Conservation (phyloP, 1,140 invertebrate genomes). For the Idris sp. region DNA sequence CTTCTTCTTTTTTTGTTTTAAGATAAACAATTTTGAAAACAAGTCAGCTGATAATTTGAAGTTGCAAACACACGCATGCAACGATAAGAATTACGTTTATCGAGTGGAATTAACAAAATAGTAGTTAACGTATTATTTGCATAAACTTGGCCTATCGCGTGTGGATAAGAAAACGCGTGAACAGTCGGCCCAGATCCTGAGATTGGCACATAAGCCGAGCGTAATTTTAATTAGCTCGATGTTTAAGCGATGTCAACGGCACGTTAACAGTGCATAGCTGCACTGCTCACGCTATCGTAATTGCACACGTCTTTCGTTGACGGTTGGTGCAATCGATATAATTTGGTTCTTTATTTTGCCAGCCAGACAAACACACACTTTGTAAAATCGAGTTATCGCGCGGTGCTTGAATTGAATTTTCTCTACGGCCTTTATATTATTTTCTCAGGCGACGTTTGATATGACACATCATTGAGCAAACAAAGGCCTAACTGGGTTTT, state of each 20-base stretch:
- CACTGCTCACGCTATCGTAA: conserved; percentile 48
- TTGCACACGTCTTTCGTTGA: conserved; percentile 54
- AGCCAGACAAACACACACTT: background rate
- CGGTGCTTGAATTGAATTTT: conserved; percentile 11
- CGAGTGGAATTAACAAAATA: conserved; percentile 60
- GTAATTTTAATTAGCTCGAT: conserved; percentile 66
- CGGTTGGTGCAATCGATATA: conserved; percentile 52
- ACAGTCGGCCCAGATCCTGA: conserved; percentile 56
- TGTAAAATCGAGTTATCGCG: conserved; percentile 8
- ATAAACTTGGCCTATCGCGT: conserved; percentile 63
- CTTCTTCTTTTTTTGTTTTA: too few relatives aligned
- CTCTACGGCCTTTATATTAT: conserved; percentile 8
- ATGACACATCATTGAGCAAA: conserved; percentile 53
- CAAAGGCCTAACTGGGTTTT: conserved; percentile 58
- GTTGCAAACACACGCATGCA: conserved; percentile 51
- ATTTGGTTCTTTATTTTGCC: background rate
- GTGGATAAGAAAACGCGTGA: conserved; percentile 62
- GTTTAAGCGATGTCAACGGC: conserved; percentile 65
- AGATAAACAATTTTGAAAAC: conserved; percentile 38
- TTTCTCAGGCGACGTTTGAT: conserved; percentile 35
- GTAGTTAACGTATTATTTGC: conserved; percentile 60
- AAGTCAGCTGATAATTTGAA: conserved; percentile 16
- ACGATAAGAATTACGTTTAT: conserved; percentile 62
- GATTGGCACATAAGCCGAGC: conserved; percentile 63
- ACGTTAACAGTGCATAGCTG: conserved; percentile 54